Conservation (phyloP, 2,888 invertebrate species). For the Ischnus inquisitorius region DNA sequence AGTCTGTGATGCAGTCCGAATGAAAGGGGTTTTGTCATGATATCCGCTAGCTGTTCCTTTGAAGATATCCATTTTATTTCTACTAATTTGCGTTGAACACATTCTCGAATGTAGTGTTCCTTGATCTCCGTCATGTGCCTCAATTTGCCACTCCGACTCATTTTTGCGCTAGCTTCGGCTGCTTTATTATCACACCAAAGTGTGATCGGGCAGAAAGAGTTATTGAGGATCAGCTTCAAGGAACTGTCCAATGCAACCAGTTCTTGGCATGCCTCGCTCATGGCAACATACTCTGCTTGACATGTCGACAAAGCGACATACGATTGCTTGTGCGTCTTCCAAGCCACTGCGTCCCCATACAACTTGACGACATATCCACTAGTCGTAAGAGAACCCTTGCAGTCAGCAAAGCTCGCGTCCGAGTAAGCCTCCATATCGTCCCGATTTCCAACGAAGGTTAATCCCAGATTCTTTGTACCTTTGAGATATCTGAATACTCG, state of each 20-base stretch:
- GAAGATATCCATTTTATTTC: conserved; percentile 61
- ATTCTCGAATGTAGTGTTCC: conserved; percentile 66
- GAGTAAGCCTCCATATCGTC: conserved; percentile 62
- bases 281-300: conserved; percentile 63
- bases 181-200: conserved; percentile 73
- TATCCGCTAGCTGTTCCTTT: conserved; percentile 67
- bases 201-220: conserved; percentile 61
- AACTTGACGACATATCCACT: conserved; percentile 59
- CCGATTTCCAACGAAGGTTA: conserved; percentile 54
- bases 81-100: conserved; percentile 54
- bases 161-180: conserved; percentile 62
- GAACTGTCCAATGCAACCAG: conserved; percentile 66
- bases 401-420: conserved; percentile 61
- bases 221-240: conserved; percentile 60
- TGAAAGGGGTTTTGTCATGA: conserved; percentile 61
- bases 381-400: conserved; percentile 58
- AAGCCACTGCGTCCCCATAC: conserved; percentile 58
- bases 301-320: conserved; percentile 65
- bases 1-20: conserved; percentile 59
- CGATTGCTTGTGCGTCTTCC: conserved; percentile 62
- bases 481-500: conserved; percentile 60
- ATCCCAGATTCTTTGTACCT: conserved; percentile 56
- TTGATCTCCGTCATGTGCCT: conserved; percentile 59
- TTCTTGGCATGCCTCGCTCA: conserved; percentile 66
- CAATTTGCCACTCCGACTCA: conserved; percentile 56